Conservation (phyloP, 2,888 invertebrate genomes). For the Plusia festucae region DNA sequence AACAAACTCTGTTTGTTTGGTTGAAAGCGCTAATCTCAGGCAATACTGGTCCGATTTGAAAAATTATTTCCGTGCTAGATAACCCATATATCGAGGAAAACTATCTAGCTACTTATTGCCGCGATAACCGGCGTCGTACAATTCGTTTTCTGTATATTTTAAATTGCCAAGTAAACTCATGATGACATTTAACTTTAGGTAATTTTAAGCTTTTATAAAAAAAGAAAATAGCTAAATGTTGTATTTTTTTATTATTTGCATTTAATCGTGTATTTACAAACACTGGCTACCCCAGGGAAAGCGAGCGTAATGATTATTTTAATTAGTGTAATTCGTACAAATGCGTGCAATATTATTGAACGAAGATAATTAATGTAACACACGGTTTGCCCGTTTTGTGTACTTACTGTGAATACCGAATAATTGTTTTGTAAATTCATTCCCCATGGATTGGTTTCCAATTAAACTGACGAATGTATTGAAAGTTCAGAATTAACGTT, state of each 20-base stretch:
- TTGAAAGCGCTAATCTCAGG: too few relatives aligned
- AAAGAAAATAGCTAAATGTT: too few relatives aligned
- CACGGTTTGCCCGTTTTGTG: constrained; percentile 17
- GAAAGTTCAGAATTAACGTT: constrained; percentile 16
- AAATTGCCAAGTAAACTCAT: too few relatives aligned
- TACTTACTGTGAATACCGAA: constrained; percentile 24
- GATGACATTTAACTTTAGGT: too few relatives aligned
- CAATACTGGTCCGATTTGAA: too few relatives aligned
- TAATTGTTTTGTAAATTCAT: constrained; percentile 37
- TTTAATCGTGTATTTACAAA: not conserved
- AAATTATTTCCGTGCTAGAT: too few relatives aligned
- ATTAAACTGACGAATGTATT: constrained; percentile 25
- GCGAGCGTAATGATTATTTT: not conserved
- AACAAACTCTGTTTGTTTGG: too few relatives aligned
- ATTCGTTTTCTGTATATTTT: too few relatives aligned
- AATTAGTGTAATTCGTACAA: constrained; percentile 4
- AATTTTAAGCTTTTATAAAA: too few relatives aligned
- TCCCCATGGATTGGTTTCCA: constrained; percentile 30
- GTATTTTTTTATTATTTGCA: not conserved
- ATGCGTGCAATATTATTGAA: constrained; percentile 10
- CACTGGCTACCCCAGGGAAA: not conserved
- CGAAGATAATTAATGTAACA: constrained; percentile 20
- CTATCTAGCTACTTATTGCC: too few relatives aligned
- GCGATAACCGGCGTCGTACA: too few relatives aligned
- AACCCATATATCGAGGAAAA: too few relatives aligned